These are phyloP conservation scores for Pedicia rivosa DNA, from an alignment of 2,888 invertebrate species.

Conservation along the genomic window DNA sequence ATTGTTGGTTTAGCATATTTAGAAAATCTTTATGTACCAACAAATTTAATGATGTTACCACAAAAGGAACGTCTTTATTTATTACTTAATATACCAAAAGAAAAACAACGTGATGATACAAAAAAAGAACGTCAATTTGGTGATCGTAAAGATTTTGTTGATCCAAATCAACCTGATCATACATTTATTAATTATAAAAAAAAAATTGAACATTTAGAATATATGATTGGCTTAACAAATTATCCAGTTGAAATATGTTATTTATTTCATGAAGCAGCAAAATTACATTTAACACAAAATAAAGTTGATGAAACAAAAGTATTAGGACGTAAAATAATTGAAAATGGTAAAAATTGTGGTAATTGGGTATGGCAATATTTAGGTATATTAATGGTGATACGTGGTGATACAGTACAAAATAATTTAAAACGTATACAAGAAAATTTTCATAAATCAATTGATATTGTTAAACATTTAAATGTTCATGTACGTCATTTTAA, in stretches of 20 bases:
- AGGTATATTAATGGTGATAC: too few relatives aligned
- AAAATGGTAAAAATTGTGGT: neutral
- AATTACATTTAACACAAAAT: constrained; percentile 4
- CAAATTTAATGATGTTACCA: neutral
- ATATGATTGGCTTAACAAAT: neutral
- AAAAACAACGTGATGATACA: neutral
- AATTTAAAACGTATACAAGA: too few relatives aligned
- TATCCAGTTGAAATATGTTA: constrained; percentile 7
- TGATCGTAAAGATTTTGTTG: constrained; percentile 2
- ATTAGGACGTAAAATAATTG: neutral
- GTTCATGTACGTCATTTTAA: too few relatives aligned
- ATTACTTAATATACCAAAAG: neutral
- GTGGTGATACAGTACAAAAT: too few relatives aligned
- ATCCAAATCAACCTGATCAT: constrained; percentile 1
- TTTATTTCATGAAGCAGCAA: constrained; percentile 6
- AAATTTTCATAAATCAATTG: too few relatives aligned
- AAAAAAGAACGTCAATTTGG: constrained; percentile 2
- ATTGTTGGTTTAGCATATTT: constrained; percentile 6
- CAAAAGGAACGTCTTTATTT: neutral
- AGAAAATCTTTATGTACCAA: constrained; percentile 4
- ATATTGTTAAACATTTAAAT: too few relatives aligned
- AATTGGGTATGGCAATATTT: constrained; percentile 7
- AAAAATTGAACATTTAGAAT: constrained; percentile 2
- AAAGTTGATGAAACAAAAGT: constrained; percentile 4
- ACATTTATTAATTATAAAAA: constrained; percentile 4